phyloP scores from a whole-genome alignment of 2,888 invertebrate genomes.

The Tortrix viridana region DNA sequence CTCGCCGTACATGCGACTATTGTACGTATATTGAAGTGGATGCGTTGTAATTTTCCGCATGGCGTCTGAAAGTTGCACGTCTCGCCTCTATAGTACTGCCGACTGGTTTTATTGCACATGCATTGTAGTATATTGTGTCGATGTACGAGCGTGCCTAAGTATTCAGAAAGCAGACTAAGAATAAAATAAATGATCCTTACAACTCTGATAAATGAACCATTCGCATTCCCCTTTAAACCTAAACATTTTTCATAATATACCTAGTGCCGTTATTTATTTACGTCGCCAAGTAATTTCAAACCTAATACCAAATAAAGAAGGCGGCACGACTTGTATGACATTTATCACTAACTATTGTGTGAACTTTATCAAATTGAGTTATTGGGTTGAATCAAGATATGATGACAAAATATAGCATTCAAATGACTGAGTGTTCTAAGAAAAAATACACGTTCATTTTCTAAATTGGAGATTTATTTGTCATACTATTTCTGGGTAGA shows the following conservation, averaged over 20 bases:
- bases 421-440: too few relatives aligned
- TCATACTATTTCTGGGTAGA: conserved; percentile 1
- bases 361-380: too few relatives aligned
- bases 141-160: conserved; percentile 10
- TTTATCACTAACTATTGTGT: too few relatives aligned
- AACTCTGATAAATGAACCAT: conserved; percentile 21
- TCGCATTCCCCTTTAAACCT: conserved; percentile 7
- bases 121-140: conserved; percentile 34
- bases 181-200: conserved; percentile 25
- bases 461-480: background rate
- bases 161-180: conserved; percentile 18
- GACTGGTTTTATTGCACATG: conserved; percentile 45
- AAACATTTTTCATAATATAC: conserved; percentile 4
- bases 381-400: background rate
- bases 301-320: background rate
- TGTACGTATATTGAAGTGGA: conserved; percentile 20
- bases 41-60: conserved; percentile 43
- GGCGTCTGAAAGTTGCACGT: conserved; percentile 45
- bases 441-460: too few relatives aligned
- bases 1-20: conserved; percentile 21
- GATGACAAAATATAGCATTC: too few relatives aligned
- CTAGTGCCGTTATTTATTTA: conserved; percentile 28
- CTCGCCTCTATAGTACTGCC: conserved; percentile 39
- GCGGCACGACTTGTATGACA: too few relatives aligned
- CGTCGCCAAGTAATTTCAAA: conserved; percentile 20